These are phyloP conservation scores for Spatulosminthurus flaviceps DNA, from an alignment of 2,888 invertebrate genomes.

Conservation along the genomic window DNA sequence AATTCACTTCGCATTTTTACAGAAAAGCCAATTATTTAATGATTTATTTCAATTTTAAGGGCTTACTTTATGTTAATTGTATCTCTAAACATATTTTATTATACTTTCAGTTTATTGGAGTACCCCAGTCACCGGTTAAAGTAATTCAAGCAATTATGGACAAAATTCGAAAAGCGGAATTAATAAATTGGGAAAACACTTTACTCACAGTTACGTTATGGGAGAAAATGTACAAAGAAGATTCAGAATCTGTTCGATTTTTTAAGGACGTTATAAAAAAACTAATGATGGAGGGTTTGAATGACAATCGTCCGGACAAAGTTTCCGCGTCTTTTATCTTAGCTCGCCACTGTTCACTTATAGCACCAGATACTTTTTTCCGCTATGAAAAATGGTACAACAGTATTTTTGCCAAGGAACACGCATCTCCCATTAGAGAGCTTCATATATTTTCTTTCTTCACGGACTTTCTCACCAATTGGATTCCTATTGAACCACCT, in stretches of 20 bases:
- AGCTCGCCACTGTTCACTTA: constrained; percentile 59
- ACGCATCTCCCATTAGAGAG: constrained; percentile 55
- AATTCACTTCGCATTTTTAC: too few species aligned
- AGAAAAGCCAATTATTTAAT: too few species aligned
- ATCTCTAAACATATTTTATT: too few species aligned
- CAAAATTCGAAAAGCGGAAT: constrained; percentile 21
- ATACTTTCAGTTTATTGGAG: constrained; percentile 52
- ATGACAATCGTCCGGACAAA: constrained; percentile 44
- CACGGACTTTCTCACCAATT: constrained; percentile 50
- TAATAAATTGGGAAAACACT: constrained; percentile 58
- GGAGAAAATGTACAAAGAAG: constrained; percentile 47
- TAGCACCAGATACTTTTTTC: constrained; percentile 56
- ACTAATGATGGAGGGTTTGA: constrained; percentile 53
- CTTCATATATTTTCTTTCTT: constrained; percentile 55
- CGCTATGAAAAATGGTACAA: constrained; percentile 62
- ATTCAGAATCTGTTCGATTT: constrained; percentile 47
- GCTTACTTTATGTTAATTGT: too few species aligned
- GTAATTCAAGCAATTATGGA: constrained; percentile 47
- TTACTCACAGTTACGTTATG: constrained; percentile 52
- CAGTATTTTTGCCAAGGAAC: constrained; percentile 56
- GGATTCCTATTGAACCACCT: constrained; percentile 58
- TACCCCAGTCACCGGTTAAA: constrained; percentile 42
- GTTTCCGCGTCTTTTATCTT: constrained; percentile 57
- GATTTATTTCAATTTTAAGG: too few species aligned
- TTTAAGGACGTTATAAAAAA: constrained; percentile 55